Base-by-base conservation (phyloP, 2,113 vertebrate genomes). In the Perca schrenkii region DNA sequence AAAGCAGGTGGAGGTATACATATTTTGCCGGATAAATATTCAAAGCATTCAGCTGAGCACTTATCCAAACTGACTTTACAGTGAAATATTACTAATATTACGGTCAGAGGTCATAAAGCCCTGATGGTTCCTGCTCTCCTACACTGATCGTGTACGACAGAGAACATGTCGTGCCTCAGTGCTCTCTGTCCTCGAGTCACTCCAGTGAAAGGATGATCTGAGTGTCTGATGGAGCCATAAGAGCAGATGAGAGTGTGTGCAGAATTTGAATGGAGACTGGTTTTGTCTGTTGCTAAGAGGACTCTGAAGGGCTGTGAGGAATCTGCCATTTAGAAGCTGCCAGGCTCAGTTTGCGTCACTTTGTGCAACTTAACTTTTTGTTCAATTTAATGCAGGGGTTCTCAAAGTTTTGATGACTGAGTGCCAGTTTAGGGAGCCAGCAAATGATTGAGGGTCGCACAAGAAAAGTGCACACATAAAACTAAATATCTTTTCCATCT, bases 241-340 rank as follows among this genome's bases (percentile, higher is more conserved):
- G 67, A 70, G 74, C 40, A 3, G 14, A 14, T 49, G 67, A 60
- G 62, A 4, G 50, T 62, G 91, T 88, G 90, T 12, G 57, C 71
- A 73, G 93, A 87, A 91, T 94, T 17, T 81, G 63, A 94, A 94
- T 88, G 73, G 28, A 21, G 60, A 16, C 43, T 31, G 76, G 77
- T 82, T 92, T 92, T 92, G 92, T 92, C 16, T 69, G 94, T 93
- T 92, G 93, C 94, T 91, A 93, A 83, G 94, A 82, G 82, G 82
- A 73, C 58, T 84, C 62, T 15, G 79, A 86, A 56, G 74, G 53
- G 52, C 81, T 15, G 72, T 2, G 60, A 91, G 84, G 92, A 94
- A 94, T 94, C 90, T 86, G 84, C 80, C 84, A 47, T 66, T 69
- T 22, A 17, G 34, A 16, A 1, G 52, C 34, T 19, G 57, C 70